A percentile compares a stretch with the other conserved stretches of the same genome.
Conservation (phyloP, 2,797 vertebrate genomes). For the Emydoidea blandingii region DNA sequence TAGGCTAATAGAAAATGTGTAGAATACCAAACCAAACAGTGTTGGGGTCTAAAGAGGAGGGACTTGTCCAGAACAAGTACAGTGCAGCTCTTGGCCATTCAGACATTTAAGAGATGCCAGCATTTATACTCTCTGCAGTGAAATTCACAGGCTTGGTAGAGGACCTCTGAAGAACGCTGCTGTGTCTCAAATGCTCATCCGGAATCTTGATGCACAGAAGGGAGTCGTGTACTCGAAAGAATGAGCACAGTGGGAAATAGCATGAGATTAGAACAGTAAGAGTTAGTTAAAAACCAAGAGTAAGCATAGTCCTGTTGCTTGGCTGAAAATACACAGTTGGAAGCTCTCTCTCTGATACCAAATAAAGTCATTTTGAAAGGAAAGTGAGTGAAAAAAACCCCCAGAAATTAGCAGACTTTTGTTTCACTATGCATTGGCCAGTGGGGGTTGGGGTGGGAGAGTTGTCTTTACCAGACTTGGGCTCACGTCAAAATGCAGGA, state of each 20-base stretch:
- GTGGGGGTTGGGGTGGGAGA: background rate
- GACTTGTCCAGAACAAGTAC: background rate
- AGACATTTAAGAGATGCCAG: background rate
- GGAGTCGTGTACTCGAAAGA: background rate
- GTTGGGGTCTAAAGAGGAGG: background rate
- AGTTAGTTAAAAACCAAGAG: background rate
- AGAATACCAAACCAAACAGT: background rate
- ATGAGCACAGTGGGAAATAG: background rate
- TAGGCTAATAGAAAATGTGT: background rate
- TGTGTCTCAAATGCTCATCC: background rate
- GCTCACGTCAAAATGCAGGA: background rate
- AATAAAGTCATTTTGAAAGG: background rate
- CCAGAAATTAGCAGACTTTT: background rate
- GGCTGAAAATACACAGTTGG: background rate
- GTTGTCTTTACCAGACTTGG: background rate
- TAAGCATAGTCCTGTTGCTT: background rate
- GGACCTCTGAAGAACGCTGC: background rate
- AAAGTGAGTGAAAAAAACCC: background rate
- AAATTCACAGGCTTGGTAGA: background rate
- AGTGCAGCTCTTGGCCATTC: background rate
- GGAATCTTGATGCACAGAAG: background rate
- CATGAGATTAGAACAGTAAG: background rate
- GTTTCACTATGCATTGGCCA: background rate
- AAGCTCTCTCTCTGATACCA: background rate
- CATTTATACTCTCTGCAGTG: background rate